Evolutionary conservation across 2,888 invertebrate species (phyloP).

Genomic region (Pantelozetes paolii): DNA sequence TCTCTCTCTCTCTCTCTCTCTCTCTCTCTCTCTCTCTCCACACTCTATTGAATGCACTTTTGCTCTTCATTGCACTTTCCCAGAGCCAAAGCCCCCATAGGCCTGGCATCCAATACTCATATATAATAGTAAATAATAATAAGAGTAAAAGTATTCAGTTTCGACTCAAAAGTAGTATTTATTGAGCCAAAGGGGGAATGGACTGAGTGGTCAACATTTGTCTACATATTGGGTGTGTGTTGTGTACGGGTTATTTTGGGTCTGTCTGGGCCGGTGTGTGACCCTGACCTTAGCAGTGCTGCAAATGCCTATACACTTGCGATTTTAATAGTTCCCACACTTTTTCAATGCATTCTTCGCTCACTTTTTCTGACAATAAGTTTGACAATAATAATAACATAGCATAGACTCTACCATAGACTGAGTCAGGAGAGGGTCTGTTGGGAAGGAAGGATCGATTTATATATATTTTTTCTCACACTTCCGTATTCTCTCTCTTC

Average conservation of each 20-base stretch:
- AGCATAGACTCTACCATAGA: background rate
- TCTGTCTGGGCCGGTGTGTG: constrained; percentile 6
- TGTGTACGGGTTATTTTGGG: constrained; percentile 29
- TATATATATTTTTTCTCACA: background rate
- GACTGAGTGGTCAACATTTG: constrained; percentile 1
- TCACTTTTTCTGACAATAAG: background rate
- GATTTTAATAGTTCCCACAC: background rate
- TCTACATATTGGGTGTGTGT: background rate
- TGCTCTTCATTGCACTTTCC: background rate
- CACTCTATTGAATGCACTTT: background rate
- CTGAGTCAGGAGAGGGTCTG: background rate
- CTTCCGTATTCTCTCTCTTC: background rate
- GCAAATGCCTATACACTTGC: background rate
- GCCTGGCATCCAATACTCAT: background rate
- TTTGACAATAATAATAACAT: background rate
- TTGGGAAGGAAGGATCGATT: background rate
- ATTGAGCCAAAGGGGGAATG: background rate
- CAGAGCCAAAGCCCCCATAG: background rate
- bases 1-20: constrained; percentile 32
- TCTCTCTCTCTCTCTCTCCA: background rate
- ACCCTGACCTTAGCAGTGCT: constrained; percentile 20
- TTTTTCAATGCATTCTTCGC: constrained; percentile 1
- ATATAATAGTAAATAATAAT: constrained; percentile 12
- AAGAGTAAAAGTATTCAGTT: constrained; percentile 4
- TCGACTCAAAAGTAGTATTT: background rate